phyloP scores from a whole-genome alignment of 2,113 vertebrate genomes.

The Apodemus speciosus region DNA sequence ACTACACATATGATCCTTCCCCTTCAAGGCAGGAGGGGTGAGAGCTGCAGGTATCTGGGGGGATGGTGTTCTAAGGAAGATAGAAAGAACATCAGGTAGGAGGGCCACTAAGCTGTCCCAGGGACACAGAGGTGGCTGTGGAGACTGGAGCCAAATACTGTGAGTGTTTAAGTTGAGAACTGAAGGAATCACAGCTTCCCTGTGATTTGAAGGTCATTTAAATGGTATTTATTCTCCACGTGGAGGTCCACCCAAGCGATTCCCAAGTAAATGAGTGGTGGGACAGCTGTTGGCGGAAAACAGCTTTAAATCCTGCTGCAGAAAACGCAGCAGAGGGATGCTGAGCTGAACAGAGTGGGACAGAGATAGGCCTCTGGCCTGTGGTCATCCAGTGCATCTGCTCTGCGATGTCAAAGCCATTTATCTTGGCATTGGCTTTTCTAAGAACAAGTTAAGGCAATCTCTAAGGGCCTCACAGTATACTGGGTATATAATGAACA shows the following conservation, averaged over 20 bases:
- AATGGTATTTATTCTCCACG: not conserved
- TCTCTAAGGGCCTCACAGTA: not conserved
- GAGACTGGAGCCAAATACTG: not conserved
- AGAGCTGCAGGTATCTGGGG: not conserved
- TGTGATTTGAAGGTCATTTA: not conserved
- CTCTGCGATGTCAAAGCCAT: not conserved
- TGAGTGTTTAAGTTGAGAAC: not conserved
- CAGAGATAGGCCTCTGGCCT: not conserved
- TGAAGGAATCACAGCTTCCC: not conserved
- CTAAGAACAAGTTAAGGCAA: not conserved
- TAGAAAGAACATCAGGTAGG: rapidly evolving
- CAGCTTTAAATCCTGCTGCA: not conserved
- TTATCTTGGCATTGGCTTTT: constrained; percentile 2
- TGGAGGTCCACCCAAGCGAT: not conserved
- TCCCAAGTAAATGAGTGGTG: not conserved
- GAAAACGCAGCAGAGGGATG: not conserved
- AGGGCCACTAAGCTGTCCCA: not conserved
- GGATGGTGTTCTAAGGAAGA: not conserved
- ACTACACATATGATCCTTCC: not conserved
- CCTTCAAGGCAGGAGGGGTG: not conserved
- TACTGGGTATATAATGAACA: not conserved
- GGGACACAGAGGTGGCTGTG: not conserved
- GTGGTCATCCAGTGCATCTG: not conserved
- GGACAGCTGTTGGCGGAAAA: not conserved
- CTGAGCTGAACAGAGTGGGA: not conserved